Percentiles rank a stretch among this genome's conserved stretches.
Evolutionary conservation across 30 jellyfish, hydroid and myxozoan species (phyloP).

Genomic region (Sanderia malayensis): DNA sequence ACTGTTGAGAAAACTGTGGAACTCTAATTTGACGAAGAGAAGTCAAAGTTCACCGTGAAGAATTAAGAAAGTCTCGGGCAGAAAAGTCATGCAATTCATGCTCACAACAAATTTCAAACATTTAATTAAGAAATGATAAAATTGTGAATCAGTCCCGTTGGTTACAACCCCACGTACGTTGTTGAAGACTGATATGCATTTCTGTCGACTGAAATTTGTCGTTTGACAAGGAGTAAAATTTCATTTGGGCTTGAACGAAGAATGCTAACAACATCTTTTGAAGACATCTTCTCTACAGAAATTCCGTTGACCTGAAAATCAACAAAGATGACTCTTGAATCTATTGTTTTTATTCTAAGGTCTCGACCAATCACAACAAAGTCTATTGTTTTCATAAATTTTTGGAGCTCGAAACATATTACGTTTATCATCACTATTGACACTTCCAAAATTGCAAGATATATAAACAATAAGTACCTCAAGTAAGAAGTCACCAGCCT

Average conservation of each 20-base stretch:
- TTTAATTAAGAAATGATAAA: too few relatives aligned
- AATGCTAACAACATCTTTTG: constrained; percentile 76
- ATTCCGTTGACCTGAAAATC: constrained; percentile 70
- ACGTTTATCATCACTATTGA: not conserved
- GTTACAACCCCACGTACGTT: constrained; percentile 49
- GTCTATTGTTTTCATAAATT: not conserved
- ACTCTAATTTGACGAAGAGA: too few relatives aligned
- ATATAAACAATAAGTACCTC: too few relatives aligned
- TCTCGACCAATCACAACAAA: too few relatives aligned
- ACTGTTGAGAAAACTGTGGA: too few relatives aligned
- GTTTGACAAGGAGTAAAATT: constrained; percentile 77
- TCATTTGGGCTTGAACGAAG: constrained; percentile 87
- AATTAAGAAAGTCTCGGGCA: too few relatives aligned
- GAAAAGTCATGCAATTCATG: too few relatives aligned
- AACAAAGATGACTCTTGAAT: not conserved
- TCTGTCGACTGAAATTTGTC: constrained; percentile 47
- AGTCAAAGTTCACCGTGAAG: too few relatives aligned
- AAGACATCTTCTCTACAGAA: constrained; percentile 53
- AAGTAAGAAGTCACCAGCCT: constrained; percentile 74
- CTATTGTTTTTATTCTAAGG: not conserved
- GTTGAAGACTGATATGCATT: constrained; percentile 16
- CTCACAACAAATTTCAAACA: too few relatives aligned
- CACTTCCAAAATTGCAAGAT: not conserved
- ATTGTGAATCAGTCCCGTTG: too few relatives aligned
- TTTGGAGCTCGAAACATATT: too few relatives aligned